These are phyloP conservation scores for Athetis lepigone DNA, from an alignment of 2,888 invertebrate species.

Conservation along the genomic window DNA sequence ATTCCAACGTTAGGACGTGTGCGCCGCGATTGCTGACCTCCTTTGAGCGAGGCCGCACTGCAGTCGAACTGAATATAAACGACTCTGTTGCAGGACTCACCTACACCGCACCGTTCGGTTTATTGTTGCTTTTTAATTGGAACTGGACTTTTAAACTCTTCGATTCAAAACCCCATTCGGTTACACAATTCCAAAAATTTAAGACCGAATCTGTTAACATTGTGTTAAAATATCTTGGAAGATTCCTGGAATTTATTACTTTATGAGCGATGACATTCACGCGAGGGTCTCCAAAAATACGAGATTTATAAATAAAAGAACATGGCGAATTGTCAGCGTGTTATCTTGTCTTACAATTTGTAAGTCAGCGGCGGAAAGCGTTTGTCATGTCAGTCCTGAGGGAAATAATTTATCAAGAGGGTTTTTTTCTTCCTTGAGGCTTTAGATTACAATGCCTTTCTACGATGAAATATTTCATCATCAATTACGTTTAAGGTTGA, in stretches of 20 bases:
- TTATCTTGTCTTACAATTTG: constrained; percentile 39
- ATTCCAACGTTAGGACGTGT: constrained; percentile 48
- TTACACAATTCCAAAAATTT: too few relatives aligned
- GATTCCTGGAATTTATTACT: too few relatives aligned
- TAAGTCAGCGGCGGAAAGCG: constrained; percentile 41
- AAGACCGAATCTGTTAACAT: too few relatives aligned
- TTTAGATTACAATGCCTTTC: constrained; percentile 25
- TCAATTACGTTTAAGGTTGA: constrained; percentile 25
- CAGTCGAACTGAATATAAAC: constrained; percentile 12
- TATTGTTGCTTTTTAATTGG: neutral
- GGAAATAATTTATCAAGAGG: constrained; percentile 49
- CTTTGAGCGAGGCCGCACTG: constrained; percentile 9
- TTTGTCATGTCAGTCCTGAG: constrained; percentile 52
- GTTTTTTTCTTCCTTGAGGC: constrained; percentile 29
- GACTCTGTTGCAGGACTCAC: constrained; percentile 22
- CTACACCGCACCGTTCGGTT: neutral
- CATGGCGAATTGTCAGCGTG: constrained; percentile 6
- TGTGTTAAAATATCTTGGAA: too few relatives aligned
- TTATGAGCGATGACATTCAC: constrained; percentile 1
- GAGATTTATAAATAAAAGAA: constrained; percentile 35
- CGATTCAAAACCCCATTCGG: neutral
- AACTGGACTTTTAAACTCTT: neutral
- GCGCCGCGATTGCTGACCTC: constrained; percentile 13
- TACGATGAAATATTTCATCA: constrained; percentile 34
- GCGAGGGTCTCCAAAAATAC: constrained; percentile 11